phyloP scores from a whole-genome alignment of 2,797 vertebrate genomes.

The Urosaurus nigricauda region DNA sequence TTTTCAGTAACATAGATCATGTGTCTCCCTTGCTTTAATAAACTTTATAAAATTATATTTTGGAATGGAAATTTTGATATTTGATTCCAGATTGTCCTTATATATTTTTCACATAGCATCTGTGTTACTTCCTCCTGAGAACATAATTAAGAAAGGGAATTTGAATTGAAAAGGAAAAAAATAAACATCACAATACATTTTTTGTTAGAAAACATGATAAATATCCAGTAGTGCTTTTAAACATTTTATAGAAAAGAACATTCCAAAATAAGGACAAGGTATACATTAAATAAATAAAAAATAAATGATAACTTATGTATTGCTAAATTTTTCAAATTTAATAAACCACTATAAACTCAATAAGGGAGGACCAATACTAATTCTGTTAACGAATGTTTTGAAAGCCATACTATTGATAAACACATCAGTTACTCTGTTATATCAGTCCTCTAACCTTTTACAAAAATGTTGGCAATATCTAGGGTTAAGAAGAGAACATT shows the following conservation, averaged over 20 bases:
- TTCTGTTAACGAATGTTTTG: conserved; percentile 37
- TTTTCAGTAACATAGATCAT: conserved; percentile 37
- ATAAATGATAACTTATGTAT: not conserved
- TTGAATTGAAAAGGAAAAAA: conserved; percentile 6
- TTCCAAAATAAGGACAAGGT: not conserved
- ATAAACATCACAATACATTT: conserved; percentile 15
- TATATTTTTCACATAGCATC: conserved; percentile 50
- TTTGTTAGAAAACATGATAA: conserved; percentile 45
- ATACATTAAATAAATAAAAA: not conserved
- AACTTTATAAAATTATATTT: conserved; percentile 27
- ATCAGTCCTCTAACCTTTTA: not conserved
- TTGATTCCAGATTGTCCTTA: conserved; percentile 52
- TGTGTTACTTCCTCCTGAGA: conserved; percentile 41
- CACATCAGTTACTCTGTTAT: not conserved
- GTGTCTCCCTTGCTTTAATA: conserved; percentile 19
- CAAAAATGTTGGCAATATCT: not conserved
- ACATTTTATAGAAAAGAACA: not conserved
- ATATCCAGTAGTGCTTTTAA: conserved; percentile 1
- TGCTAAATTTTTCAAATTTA: not conserved
- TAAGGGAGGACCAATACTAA: conserved; percentile 35
- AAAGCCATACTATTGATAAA: not conserved
- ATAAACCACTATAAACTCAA: conserved; percentile 28
- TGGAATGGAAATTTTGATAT: conserved; percentile 9
- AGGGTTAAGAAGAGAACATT: not conserved
- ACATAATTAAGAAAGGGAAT: conserved; percentile 24